A percentile compares a stretch with the other conserved stretches of the same genome.
These are phyloP conservation scores for Plusia festucae DNA, from an alignment of 2,888 invertebrate species.

Conservation along the genomic window DNA sequence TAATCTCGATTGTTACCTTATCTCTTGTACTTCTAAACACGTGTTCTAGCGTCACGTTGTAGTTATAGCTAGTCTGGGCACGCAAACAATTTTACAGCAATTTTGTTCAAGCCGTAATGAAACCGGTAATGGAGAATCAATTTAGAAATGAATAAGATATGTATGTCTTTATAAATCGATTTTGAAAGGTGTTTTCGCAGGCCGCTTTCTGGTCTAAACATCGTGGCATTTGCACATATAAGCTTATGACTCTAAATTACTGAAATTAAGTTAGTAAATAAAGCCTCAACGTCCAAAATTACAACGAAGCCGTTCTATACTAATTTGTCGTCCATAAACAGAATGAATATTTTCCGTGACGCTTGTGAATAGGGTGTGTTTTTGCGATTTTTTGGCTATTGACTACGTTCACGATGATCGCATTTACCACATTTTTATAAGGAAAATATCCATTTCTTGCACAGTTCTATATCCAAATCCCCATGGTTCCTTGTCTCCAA, in stretches of 20 bases:
- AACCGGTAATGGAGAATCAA: constrained; percentile 28
- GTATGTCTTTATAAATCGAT: constrained; percentile 41
- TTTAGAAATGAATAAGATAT: constrained; percentile 39
- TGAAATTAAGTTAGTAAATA: not conserved
- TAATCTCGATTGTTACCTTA: constrained; percentile 41
- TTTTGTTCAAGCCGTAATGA: constrained; percentile 6
- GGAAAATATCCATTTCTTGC: not conserved
- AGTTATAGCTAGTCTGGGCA: constrained; percentile 32
- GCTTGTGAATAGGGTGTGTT: not conserved
- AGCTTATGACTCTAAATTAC: not conserved
- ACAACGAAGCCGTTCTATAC: too few relatives aligned
- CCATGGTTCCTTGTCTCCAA: not conserved
- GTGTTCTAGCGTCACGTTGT: constrained; percentile 42
- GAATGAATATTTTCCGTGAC: not conserved
- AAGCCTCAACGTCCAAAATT: not conserved
- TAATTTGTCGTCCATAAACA: not conserved
- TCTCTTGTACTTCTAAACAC: constrained; percentile 42
- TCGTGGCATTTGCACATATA: not conserved
- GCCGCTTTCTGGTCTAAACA: not conserved
- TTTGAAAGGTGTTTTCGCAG: constrained; percentile 7
- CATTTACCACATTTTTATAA: too few relatives aligned
- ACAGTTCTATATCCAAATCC: not conserved
- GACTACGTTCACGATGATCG: not conserved
- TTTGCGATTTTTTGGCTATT: not conserved
- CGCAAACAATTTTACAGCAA: constrained; percentile 20